Evolutionary conservation across 2,888 invertebrate genomes (phyloP), one percentile per base, ranked within the genome.

Genomic region (Apoderus coryli): DNA sequence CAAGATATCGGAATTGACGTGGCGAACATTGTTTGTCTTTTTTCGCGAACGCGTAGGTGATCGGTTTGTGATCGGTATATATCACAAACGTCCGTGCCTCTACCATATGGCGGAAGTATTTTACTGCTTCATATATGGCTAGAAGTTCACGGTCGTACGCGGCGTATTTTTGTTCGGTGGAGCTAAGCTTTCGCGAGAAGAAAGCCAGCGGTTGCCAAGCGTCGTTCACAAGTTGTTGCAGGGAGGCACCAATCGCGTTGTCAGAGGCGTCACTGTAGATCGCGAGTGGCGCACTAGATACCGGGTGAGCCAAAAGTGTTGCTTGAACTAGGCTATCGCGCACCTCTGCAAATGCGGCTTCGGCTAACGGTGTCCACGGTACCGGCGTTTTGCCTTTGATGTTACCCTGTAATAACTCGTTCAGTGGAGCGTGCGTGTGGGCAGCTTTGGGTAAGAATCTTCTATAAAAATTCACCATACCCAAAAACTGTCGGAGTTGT

Each of bases 111-210:
- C 48, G 38, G 37, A 57, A 57, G 33, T 53, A 40, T 28, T 46
- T 46, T 1, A 58, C 41, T 1, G 50, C 49, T 27, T 43, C 36
- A 31, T 55, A 59, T 3, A 52, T 49, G 0, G 54, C 56, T 3
- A 54, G 38, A 0, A 60, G 44, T 38, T 58, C 54, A 3, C 54
- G 16, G 31, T 60, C 56, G 34, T 56, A 59, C 13, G 48, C 47
- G n/a, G 52, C 50, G 26, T 57, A 59, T 4, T 51, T 54, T 9
- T 26, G 25, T 4, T 35, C 16, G 4, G 37, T 16, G 4, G 25
- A n/a, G 1, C 7, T 19, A 7, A 28, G 19, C 22, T 35, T 39
- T 15, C 26, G 29, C 3, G 27, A 37, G n/a, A 35, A 38, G 11
- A 37, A 38, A 5, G 33, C 29, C 14, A 35, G 25, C n/a, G 35